Evolutionary conservation across 1,140 invertebrate species (phyloP), one percentile per base, ranked within the genome.

Genomic region (Zelostemma sp.): DNA sequence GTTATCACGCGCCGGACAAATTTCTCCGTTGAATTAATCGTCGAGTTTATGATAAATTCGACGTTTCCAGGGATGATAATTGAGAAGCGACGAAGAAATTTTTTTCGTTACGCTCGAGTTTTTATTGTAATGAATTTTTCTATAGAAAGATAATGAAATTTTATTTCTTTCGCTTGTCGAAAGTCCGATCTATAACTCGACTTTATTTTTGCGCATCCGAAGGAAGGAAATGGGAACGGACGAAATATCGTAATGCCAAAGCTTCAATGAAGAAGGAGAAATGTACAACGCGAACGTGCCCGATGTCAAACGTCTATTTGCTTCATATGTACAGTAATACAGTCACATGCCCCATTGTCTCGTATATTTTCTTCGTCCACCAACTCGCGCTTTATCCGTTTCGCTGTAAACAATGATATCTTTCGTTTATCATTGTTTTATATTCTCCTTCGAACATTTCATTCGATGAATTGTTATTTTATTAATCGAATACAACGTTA

Each of bases 191-290:
- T n/a, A n/a, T n/a, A 28, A 3, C 25, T 8, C 8, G 25, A 28
- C 3, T 66, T 54, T 54, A 54, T 66, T 59, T 64, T 59, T 40
- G 48, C 54, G 6, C 58, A 59, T 66, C 31, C 33, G 53, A 38
- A 31, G 40, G 48, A 57, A 54, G 48, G 57, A 64, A 64, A 38
- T 56, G 51, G 3, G 53, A 57, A 51, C 28, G 40, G 45, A 57
- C 35, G 45, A 64, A 64, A 64, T 57, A 50, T 64, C 53, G 54
- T 51, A 56, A 46, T 46, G 16, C 25, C 38, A 35, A 40, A 51
- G 48, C 47, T 45, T 57, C 25, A 31, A 45, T 51, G 48, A 57
- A 64, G 57, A 56, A 33, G 35, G 50, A 56, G 55, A 63, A 54
- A 15, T n/a, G n/a, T n/a, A n/a, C n/a, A 25, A 57, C 40, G 14